These are phyloP conservation scores for Cliona cf. orientalis DNA, from an alignment of 37 sponge, comb jelly and placozoan species.

Conservation along the genomic window DNA sequence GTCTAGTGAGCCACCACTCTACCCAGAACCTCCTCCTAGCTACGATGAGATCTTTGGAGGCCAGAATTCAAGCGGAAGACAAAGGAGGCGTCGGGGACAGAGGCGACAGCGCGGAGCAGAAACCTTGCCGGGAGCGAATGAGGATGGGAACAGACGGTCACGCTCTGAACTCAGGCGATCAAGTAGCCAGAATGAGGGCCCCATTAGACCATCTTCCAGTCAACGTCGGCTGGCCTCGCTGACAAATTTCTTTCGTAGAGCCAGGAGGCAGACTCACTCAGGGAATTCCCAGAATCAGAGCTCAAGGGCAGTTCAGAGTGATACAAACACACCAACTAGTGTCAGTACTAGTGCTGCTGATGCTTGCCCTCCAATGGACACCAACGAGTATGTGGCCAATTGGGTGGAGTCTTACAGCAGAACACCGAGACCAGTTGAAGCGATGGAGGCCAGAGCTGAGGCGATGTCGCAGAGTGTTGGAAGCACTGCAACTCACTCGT, in stretches of 20 bases:
- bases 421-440: constrained; percentile 30
- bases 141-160: background rate
- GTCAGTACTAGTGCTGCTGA: background rate
- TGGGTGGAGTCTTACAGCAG: constrained; percentile 52
- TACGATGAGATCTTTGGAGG: constrained; percentile 61
- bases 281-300: background rate
- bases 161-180: background rate
- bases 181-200: background rate
- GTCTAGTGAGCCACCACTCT: background rate
- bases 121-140: background rate
- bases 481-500: background rate
- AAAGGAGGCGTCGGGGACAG: background rate
- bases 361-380: background rate
- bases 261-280: background rate
- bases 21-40: constrained; percentile 53
- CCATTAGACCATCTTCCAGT: background rate
- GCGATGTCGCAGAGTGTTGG: background rate
- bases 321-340: no score
- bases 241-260: constrained; percentile 22
- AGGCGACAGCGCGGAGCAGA: background rate
- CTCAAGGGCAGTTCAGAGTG: no score
- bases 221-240: constrained; percentile 19
- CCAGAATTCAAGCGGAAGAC: background rate
- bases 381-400: constrained; percentile 23
- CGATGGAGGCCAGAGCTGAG: background rate